Percentiles rank a stretch among this genome's conserved stretches.
Evolutionary conservation across 2,888 invertebrate genomes (phyloP).

Genomic region (Plebejus anna): DNA sequence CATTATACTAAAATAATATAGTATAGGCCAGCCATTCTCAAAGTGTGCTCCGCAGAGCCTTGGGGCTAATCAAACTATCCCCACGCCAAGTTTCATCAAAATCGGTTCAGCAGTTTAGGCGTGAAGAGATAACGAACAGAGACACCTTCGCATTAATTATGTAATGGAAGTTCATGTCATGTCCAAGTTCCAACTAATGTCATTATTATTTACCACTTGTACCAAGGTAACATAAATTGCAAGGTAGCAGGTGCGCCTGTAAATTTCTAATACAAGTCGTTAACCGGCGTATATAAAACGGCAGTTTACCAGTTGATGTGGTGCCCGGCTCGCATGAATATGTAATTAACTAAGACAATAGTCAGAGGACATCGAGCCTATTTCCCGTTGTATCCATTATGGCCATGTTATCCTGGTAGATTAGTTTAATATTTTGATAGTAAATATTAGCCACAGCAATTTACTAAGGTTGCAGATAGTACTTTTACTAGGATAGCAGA

Average conservation of each 20-base stretch:
- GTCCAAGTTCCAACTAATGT: neutral
- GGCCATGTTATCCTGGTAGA: neutral
- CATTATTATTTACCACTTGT: neutral
- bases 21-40: neutral
- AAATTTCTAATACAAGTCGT: neutral
- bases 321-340: conserved; percentile 11
- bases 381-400: conserved; percentile 16
- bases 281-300: neutral
- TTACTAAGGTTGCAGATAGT: too few species aligned
- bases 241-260: conserved; percentile 3
- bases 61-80: too few species aligned
- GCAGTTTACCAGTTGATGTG: neutral
- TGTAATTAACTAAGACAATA: conserved; percentile 17
- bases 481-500: too few species aligned
- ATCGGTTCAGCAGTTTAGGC: too few species aligned
- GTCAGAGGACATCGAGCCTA: conserved; percentile 2
- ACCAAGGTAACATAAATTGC: neutral
- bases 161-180: neutral
- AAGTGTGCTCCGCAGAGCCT: too few species aligned
- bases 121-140: too few species aligned
- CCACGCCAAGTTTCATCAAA: too few species aligned
- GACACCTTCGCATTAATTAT: neutral
- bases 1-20: neutral
- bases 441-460: neutral
- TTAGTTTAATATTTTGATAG: neutral